A percentile compares a stretch with the other conserved stretches of the same genome.
Evolutionary conservation across 2,797 vertebrate genomes (phyloP).

Genomic region (Sebastes oblongus): DNA sequence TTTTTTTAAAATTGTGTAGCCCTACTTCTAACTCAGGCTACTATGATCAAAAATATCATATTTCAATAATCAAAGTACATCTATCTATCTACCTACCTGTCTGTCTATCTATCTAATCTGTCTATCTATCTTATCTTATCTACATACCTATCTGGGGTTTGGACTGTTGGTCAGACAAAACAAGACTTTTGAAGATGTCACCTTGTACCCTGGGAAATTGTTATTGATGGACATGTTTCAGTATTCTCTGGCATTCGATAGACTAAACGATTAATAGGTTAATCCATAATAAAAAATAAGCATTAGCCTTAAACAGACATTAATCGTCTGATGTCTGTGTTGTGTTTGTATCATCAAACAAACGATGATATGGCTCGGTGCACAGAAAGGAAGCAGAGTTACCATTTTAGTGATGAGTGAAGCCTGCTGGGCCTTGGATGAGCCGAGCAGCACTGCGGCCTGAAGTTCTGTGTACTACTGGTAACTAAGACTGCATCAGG

Average conservation of each 20-base stretch:
- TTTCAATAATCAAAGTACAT: not conserved
- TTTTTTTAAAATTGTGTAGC: too few relatives aligned
- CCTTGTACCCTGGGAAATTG: not conserved
- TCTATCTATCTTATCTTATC: too few relatives aligned
- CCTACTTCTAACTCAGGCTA: not conserved
- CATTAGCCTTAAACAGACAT: not conserved
- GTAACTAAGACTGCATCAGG: constrained; percentile 30
- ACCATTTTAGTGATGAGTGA: constrained; percentile 2
- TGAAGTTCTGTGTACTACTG: not conserved
- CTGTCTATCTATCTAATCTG: too few relatives aligned
- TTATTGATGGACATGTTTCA: not conserved
- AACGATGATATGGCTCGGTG: constrained; percentile 6
- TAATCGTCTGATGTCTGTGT: constrained; percentile 2
- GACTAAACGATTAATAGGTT: not conserved
- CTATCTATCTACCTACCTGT: too few relatives aligned
- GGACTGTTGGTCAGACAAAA: not conserved
- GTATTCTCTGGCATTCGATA: not conserved
- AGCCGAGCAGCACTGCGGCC: constrained; percentile 11
- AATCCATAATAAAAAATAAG: not conserved
- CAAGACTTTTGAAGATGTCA: not conserved
- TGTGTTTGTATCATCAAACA: constrained; percentile 16
- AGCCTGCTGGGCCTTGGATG: constrained; percentile 3
- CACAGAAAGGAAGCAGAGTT: constrained; percentile 22
- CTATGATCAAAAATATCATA: not conserved
- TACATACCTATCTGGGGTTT: not conserved